phyloP scores from a whole-genome alignment of 2,797 vertebrate species.

The Catostomus latipinnis region DNA sequence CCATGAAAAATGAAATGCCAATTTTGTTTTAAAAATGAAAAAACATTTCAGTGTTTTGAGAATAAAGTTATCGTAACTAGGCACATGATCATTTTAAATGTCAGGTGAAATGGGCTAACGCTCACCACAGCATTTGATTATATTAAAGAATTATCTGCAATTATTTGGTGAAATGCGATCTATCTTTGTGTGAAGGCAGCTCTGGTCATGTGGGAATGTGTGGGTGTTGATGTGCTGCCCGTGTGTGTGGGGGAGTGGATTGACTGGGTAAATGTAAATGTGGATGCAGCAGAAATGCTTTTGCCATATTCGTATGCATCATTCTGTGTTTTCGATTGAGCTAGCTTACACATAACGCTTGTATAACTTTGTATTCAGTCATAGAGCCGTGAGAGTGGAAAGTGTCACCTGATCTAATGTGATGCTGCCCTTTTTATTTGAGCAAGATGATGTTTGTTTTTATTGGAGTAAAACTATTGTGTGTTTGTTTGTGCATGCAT shows the following conservation, averaged over 20 bases:
- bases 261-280: constrained; percentile 28
- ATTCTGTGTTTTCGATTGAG: neutral
- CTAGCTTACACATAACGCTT: neutral
- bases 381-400: neutral
- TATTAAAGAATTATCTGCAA: neutral
- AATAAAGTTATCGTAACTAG: neutral
- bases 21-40: neutral
- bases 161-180: neutral
- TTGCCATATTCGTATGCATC: constrained; percentile 8
- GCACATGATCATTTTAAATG: neutral
- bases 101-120: neutral
- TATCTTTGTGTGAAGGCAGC: constrained; percentile 25
- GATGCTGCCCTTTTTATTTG: neutral
- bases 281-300: constrained; percentile 38
- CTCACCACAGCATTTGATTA: neutral
- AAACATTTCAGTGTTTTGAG: constrained; percentile 3
- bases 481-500: constrained; percentile 9
- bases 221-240: constrained; percentile 35
- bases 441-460: neutral
- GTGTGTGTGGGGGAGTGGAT: neutral
- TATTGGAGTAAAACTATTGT: constrained; percentile 32
- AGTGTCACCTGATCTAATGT: neutral
- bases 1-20: too few species aligned
- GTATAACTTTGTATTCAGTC: constrained; percentile 14
- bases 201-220: constrained; percentile 32